Evolutionary conservation across 1,140 invertebrate species (phyloP).

Genomic region (Dreissena polymorpha): DNA sequence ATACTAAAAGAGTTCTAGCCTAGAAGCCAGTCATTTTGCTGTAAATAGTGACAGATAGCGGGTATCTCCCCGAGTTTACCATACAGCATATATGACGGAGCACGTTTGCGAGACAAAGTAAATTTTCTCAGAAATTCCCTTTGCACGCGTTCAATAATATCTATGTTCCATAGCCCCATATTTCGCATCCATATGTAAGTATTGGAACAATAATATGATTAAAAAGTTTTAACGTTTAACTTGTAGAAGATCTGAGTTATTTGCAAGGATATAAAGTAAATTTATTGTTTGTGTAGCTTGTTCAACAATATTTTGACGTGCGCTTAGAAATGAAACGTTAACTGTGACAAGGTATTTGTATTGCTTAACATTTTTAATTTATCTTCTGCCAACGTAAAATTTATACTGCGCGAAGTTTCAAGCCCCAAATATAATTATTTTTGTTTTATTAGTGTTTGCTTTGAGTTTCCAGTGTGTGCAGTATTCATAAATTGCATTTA

Average conservation of each 20-base stretch:
- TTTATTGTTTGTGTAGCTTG: not conserved
- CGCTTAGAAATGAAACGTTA: constrained; percentile 7
- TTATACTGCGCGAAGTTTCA: not conserved
- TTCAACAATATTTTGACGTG: constrained; percentile 1
- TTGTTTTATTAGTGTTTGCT: not conserved
- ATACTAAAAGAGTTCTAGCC: not conserved
- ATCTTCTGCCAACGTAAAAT: not conserved
- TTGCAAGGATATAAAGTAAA: constrained; percentile 3
- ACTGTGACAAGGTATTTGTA: not conserved
- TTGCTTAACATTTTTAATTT: not conserved
- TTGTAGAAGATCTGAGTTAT: not conserved
- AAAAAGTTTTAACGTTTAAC: constrained; percentile 5
- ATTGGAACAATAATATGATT: not conserved
- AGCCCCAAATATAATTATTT: constrained; percentile 11
- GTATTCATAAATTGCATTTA: too few relatives aligned
- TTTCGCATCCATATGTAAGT: constrained; percentile 17
- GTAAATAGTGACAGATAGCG: not conserved
- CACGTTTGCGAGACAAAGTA: constrained; percentile 1
- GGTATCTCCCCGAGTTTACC: not conserved
- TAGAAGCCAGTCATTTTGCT: constrained; percentile 3
- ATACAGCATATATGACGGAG: not conserved
- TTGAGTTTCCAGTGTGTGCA: too few relatives aligned
- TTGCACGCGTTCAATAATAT: too few relatives aligned
- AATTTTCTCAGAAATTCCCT: too few relatives aligned
- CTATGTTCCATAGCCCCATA: not conserved